These are phyloP conservation scores for Chymomyza costata DNA, from an alignment of 1,140 invertebrate species.

Conservation along the genomic window DNA sequence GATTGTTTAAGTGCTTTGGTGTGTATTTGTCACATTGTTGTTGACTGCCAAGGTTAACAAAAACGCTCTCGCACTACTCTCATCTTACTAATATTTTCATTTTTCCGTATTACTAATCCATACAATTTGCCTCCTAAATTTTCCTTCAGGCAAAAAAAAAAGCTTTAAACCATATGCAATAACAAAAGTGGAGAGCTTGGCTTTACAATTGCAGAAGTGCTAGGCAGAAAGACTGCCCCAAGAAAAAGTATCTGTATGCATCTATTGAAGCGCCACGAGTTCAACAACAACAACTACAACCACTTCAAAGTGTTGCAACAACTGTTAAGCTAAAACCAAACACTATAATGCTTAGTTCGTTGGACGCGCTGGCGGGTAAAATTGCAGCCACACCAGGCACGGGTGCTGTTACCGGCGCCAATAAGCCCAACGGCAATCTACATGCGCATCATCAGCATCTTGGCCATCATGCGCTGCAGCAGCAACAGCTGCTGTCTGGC, in stretches of 20 bases:
- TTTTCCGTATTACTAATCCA: constrained; percentile 48
- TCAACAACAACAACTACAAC: not conserved
- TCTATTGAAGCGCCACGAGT: constrained; percentile 1
- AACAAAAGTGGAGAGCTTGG: not conserved
- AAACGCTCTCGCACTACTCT: constrained; percentile 5
- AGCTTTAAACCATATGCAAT: not conserved
- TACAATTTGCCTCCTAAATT: constrained; percentile 54
- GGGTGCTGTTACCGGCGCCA: constrained; percentile 44
- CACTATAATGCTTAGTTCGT: constrained; percentile 82
- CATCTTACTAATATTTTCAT: constrained; percentile 34
- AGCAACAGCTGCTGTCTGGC: constrained; percentile 12
- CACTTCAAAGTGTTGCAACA: not conserved
- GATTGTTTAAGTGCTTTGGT: not conserved
- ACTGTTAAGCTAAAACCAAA: not conserved
- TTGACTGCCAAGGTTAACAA: constrained; percentile 3
- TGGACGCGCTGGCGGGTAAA: constrained; percentile 87
- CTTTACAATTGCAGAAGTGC: not conserved
- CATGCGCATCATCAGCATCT: constrained; percentile 31
- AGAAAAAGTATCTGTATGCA: constrained; percentile 1
- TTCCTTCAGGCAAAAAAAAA: constrained; percentile 53
- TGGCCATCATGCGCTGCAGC: not conserved
- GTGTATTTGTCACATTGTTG: constrained; percentile 38
- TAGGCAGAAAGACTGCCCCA: constrained; percentile 2
- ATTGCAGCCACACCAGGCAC: constrained; percentile 78
- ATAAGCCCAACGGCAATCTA: constrained; percentile 42